Conservation (phyloP, 2,888 invertebrate genomes). For the Trissolcus brochymenae region DNA sequence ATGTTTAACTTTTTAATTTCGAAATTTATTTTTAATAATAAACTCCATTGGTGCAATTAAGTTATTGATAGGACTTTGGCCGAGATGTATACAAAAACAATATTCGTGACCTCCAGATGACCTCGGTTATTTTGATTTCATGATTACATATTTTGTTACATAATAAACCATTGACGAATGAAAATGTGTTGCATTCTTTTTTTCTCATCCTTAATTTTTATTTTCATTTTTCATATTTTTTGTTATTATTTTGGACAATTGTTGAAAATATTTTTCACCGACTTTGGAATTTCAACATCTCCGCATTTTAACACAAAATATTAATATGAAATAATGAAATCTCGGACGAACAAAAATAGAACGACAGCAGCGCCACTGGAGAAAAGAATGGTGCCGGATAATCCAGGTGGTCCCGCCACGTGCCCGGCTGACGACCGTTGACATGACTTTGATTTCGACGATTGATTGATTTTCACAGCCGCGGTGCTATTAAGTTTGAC, state of each 20-base stretch:
- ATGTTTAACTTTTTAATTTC: no score
- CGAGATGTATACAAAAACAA: neutral
- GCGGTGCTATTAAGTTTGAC: neutral
- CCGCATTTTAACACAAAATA: no score
- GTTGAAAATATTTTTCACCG: no score
- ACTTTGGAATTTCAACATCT: no score
- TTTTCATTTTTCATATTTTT: neutral
- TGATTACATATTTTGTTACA: slow-evolving; percentile 5
- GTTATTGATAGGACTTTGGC: neutral
- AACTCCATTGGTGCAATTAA: neutral
- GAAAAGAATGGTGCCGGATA: neutral
- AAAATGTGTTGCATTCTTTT: neutral
- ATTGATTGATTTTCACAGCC: neutral
- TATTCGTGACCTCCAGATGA: slow-evolving; percentile 1
- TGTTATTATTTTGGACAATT: neutral
- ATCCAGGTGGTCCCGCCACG: neutral
- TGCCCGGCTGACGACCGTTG: neutral
- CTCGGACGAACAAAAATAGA: neutral
- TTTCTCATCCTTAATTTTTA: neutral
- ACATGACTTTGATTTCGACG: neutral
- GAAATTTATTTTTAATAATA: no score
- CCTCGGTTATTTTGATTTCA: slow-evolving; percentile 1
- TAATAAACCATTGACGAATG: neutral
- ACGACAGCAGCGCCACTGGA: slow-evolving; percentile 6
- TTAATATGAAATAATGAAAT: no score